These are phyloP conservation scores for Nebria brevicollis DNA, from an alignment of 2,888 invertebrate species.

Conservation along the genomic window DNA sequence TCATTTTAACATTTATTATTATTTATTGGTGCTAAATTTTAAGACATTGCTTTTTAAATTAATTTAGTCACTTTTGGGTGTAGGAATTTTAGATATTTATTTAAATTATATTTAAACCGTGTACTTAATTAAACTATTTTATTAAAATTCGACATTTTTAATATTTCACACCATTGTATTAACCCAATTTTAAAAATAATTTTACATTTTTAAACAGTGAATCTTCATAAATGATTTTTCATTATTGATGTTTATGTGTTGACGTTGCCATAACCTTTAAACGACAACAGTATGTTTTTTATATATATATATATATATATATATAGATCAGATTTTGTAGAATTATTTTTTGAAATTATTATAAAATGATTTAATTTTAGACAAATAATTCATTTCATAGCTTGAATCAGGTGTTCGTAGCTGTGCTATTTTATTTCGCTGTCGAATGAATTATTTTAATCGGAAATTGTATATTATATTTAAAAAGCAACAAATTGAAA, in stretches of 20 bases:
- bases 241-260: background rate
- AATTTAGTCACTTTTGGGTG: background rate
- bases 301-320: conserved; percentile 3
- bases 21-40: background rate
- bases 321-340: conserved; percentile 12
- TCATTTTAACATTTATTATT: background rate
- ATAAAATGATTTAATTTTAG: conserved; percentile 25
- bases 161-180: background rate
- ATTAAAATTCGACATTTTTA: background rate
- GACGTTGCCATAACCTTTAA: background rate
- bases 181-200: too few relatives aligned
- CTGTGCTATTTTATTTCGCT: conserved; percentile 1
- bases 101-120: background rate
- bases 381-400: conserved; percentile 18
- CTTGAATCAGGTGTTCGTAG: background rate
- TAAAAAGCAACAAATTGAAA: background rate
- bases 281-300: background rate
- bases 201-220: background rate
- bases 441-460: background rate
- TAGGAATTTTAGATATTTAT: background rate
- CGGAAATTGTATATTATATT: background rate
- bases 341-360: conserved; percentile 17
- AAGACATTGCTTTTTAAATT: background rate
- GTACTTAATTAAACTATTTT: background rate
- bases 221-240: background rate